A percentile compares a stretch with the other conserved stretches of the same genome.
Evolutionary conservation across 1,140 invertebrate genomes (phyloP).

Genomic region (Acyrthosiphon pisum): DNA sequence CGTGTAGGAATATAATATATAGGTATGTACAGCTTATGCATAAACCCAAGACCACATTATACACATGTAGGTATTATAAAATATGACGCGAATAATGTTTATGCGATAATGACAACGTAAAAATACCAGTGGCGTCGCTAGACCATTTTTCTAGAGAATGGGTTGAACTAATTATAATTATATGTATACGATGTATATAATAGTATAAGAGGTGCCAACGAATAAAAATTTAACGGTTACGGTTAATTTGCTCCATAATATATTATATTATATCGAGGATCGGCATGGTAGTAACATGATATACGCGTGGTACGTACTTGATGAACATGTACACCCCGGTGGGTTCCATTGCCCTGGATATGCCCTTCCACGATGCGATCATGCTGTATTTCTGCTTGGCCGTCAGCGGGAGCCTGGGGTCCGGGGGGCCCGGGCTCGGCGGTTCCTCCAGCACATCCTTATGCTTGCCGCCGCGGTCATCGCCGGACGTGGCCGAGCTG

Average conservation of each 20-base stretch:
- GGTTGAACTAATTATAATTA: neutral
- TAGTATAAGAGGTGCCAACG: too few relatives aligned
- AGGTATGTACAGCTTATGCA: neutral
- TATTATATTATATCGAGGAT: neutral
- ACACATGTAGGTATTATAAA: neutral
- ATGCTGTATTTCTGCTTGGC: slow-evolving; percentile 87
- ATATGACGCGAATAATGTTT: neutral
- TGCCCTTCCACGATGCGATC: slow-evolving; percentile 88
- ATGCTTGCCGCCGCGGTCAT: slow-evolving; percentile 64
- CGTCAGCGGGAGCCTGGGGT: slow-evolving; percentile 81
- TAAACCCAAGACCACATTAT: neutral
- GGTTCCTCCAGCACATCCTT: slow-evolving; percentile 61
- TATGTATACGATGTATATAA: neutral
- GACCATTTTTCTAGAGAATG: neutral
- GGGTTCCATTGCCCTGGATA: slow-evolving; percentile 83
- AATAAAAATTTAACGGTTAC: neutral
- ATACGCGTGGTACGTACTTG: slow-evolving; percentile 71
- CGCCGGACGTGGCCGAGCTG: slow-evolving; percentile 67
- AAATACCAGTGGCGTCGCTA: neutral
- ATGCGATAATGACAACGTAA: neutral
- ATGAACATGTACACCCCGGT: slow-evolving; percentile 90
- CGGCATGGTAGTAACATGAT: too few relatives aligned
- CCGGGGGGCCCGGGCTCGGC: slow-evolving; percentile 71
- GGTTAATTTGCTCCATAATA: neutral
- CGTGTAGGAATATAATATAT: neutral